These are phyloP conservation scores for Morpho deidamia DNA, from an alignment of 2,888 invertebrate species.

Conservation along the genomic window DNA sequence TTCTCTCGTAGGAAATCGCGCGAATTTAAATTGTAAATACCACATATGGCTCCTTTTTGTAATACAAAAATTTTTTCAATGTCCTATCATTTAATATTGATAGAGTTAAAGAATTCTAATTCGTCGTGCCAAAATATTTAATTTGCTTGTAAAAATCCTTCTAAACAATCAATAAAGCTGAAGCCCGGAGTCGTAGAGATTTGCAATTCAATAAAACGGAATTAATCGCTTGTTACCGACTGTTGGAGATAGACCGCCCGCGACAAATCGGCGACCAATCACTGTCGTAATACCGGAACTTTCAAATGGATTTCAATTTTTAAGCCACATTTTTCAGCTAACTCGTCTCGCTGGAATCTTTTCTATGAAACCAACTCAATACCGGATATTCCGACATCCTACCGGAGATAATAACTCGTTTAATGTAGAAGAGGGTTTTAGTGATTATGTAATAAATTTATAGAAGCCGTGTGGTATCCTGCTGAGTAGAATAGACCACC, in stretches of 20 bases:
- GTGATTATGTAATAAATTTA: no score
- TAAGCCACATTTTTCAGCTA: background rate
- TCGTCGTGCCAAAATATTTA: no score
- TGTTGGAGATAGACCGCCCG: background rate
- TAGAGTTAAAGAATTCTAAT: no score
- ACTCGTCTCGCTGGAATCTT: background rate
- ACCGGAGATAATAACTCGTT: no score
- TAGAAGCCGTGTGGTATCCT: no score
- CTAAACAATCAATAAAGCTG: background rate
- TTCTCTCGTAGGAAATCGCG: no score
- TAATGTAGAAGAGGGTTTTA: no score
- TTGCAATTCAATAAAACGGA: conserved; percentile 32
- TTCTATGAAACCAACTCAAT: background rate
- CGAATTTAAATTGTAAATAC: no score
- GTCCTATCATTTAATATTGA: no score
- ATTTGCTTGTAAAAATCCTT: background rate
- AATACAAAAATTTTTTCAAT: no score
- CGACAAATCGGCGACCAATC: conserved; percentile 6
- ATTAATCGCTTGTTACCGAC: conserved; percentile 32
- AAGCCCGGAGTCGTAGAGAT: conserved; percentile 12
- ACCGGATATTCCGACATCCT: background rate
- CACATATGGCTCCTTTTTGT: no score
- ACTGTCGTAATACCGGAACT: conserved; percentile 10
- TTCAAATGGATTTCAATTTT: conserved; percentile 10
- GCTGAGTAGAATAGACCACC: no score